Evolutionary conservation across 2,888 invertebrate species (phyloP), one percentile per base, ranked within the genome.

Genomic region (Cosmopolites sordidus): DNA sequence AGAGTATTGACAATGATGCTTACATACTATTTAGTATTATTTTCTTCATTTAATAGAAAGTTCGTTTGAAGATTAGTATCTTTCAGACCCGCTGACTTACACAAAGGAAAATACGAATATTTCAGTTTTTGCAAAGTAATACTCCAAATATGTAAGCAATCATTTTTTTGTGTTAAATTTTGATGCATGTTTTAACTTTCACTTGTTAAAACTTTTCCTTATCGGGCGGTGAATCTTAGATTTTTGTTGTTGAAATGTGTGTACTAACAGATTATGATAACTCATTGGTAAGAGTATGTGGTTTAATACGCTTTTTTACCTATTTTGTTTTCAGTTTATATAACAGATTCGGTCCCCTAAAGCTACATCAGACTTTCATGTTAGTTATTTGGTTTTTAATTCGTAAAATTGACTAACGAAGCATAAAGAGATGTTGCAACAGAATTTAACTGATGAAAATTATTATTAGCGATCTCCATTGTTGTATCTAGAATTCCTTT

Each of bases 181-280:
- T 6, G 33, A 33, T n/a, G 33, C 41, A 41, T 41, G 41, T 41
- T 41, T 12, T 18, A 1, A 43, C 43, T 43, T 43, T 43, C 43
- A 43, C 43, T 43, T 43, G 43, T 15, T 27, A 43, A 22, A 27
- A 14, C 18, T 43, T 43, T 43, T 27, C 29, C 43, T 43, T 29
- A 43, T 43, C 43, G n/a, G n/a, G n/a, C n/a, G n/a, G n/a, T n/a
- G 2, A 11, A 33, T 33, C 33, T 12, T 11, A 12, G 2, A 33
- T 33, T 33, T 33, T 33, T 33, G 3, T 12, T n/a, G 12, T 33
- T 12, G 11, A 33, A 33, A 33, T 6, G 11, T 33, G 33, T 33
- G 33, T 33, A 11, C 33, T 11, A 33, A 6, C 33, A 33, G 33
- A 33, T 33, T 33, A n/a, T 33, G 33, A n/a, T n/a, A 11, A 2